phyloP scores from a whole-genome alignment of 2,797 vertebrate species.

The Microctenopoma steveboyesi region DNA sequence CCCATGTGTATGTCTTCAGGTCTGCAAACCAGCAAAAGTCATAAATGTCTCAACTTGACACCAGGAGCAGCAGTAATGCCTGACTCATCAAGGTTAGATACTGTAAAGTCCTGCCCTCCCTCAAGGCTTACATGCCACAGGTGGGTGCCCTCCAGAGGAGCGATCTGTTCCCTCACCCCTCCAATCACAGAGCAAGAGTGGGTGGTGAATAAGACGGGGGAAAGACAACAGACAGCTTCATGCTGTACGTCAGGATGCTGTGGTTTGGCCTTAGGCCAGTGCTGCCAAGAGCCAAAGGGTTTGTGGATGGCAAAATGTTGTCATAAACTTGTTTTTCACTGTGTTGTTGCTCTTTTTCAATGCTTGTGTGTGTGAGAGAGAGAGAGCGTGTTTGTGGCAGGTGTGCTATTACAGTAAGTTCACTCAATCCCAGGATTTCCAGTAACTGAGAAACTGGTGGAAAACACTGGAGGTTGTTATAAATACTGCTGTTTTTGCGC shows the following conservation, averaged over 20 bases:
- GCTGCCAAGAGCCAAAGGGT: conserved; percentile 57
- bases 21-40: conserved; percentile 47
- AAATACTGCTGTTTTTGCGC: conserved; percentile 65
- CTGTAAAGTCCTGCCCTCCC: conserved; percentile 29
- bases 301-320: conserved; percentile 70
- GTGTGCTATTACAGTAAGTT: conserved; percentile 76
- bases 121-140: conserved; percentile 63
- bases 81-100: conserved; percentile 67
- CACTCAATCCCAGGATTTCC: conserved; percentile 73
- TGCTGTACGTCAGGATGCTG: conserved; percentile 58
- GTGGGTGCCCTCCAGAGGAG: conserved; percentile 66
- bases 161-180: conserved; percentile 51
- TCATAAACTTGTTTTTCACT: conserved; percentile 81
- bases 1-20: conserved; percentile 33
- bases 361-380: conserved; percentile 26
- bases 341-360: conserved; percentile 51
- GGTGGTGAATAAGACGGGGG: conserved; percentile 62
- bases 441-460: conserved; percentile 67
- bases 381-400: conserved; percentile 58
- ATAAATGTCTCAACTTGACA: conserved; percentile 65
- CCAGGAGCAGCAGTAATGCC: conserved; percentile 26
- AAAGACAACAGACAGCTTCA: conserved; percentile 55
- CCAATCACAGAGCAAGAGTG: conserved; percentile 50
- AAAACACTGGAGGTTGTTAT: conserved; percentile 64
- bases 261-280: conserved; percentile 71